Evolutionary conservation across 2,888 invertebrate genomes (phyloP).

Genomic region (Drosophila setosimentum): DNA sequence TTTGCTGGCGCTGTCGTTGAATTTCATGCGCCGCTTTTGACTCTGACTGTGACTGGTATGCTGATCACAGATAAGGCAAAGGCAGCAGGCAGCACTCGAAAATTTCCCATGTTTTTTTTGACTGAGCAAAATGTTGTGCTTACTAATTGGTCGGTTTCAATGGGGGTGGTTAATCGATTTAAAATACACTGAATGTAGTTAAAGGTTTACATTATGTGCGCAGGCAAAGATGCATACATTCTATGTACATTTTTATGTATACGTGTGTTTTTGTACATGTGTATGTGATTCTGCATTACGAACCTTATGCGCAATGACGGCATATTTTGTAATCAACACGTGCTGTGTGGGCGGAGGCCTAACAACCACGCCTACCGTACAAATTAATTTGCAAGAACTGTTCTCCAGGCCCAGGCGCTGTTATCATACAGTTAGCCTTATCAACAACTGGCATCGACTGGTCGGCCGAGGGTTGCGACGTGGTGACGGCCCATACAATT

Average conservation of each 20-base stretch:
- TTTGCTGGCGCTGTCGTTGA: slow-evolving; percentile 44
- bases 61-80: slow-evolving; percentile 44
- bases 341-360: slow-evolving; percentile 78
- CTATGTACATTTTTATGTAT: not conserved
- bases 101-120: slow-evolving; percentile 31
- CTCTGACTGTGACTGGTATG: slow-evolving; percentile 27
- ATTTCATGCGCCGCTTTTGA: slow-evolving; percentile 23
- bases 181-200: slow-evolving; percentile 4
- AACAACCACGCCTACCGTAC: slow-evolving; percentile 75
- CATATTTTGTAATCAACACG: slow-evolving; percentile 65
- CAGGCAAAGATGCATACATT: slow-evolving; percentile 2
- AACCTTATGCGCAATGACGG: slow-evolving; percentile 61
- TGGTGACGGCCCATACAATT: slow-evolving; percentile 72
- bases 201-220: slow-evolving; percentile 10
- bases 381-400: slow-evolving; percentile 74
- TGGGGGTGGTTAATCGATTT: slow-evolving; percentile 18
- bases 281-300: slow-evolving; percentile 13
- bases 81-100: slow-evolving; percentile 8
- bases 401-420: slow-evolving; percentile 55
- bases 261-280: not conserved
- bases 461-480: slow-evolving; percentile 59
- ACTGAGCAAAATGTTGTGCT: slow-evolving; percentile 19
- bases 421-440: slow-evolving; percentile 67
- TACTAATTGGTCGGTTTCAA: slow-evolving; percentile 12
- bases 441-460: slow-evolving; percentile 55